Percentiles rank a stretch among this genome's conserved stretches.
Conservation (phyloP, 1,140 invertebrate species). For the Capitella teleta region DNA sequence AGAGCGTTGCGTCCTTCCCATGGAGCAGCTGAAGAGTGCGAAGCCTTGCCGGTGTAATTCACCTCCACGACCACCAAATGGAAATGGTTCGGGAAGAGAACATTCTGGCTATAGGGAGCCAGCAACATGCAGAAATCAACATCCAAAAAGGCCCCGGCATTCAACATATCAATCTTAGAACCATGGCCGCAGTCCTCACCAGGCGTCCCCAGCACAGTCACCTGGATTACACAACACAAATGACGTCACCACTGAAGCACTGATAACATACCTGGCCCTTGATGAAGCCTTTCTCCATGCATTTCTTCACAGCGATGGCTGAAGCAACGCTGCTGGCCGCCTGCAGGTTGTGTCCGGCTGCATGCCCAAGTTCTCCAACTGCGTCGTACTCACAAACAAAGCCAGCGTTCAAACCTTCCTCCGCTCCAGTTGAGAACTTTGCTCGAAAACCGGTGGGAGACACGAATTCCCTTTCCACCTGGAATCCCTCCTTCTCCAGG, state of each 20-base stretch:
- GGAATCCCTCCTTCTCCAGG: background rate
- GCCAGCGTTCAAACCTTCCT: background rate
- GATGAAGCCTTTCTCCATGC: background rate
- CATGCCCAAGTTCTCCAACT: background rate
- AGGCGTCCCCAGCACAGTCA: background rate
- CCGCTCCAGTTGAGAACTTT: background rate
- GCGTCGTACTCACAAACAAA: background rate
- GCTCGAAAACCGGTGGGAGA: background rate
- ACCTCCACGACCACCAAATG: too few relatives aligned
- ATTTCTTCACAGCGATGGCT: background rate
- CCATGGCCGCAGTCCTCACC: background rate
- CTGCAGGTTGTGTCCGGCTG: background rate
- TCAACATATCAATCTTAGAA: background rate
- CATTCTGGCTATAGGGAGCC: background rate
- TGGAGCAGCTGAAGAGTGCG: slow-evolving; percentile 18
- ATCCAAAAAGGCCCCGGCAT: background rate
- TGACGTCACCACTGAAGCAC: background rate
- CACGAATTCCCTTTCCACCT: background rate
- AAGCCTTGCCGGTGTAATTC: slow-evolving; percentile 17
- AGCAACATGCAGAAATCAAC: background rate
- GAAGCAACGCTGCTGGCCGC: background rate
- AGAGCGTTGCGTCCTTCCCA: slow-evolving; percentile 27
- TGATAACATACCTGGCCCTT: background rate
- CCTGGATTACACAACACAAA: background rate
- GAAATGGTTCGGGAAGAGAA: background rate